phyloP scores from a whole-genome alignment of 2,113 vertebrate genomes.

The Ivindomyrus marchei region DNA sequence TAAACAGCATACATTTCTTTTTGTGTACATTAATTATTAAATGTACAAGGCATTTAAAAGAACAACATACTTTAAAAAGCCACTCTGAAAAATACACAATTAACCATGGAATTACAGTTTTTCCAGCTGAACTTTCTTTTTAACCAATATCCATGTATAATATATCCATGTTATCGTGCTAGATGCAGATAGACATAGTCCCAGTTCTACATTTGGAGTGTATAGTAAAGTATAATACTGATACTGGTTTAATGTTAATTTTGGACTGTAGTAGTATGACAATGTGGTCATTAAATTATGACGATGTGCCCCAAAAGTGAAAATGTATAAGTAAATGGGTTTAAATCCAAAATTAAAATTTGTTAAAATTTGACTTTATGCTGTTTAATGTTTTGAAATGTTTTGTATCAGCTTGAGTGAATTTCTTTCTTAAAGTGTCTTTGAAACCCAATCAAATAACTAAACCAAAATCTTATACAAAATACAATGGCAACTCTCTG shows the following conservation, averaged over 20 bases:
- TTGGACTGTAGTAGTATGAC: background rate
- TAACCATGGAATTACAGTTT: background rate
- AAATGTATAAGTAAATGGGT: background rate
- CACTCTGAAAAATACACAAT: background rate
- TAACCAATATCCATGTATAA: background rate
- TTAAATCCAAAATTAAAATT: background rate
- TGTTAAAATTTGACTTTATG: background rate
- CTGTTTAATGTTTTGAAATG: background rate
- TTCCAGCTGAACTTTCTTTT: background rate
- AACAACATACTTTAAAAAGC: background rate
- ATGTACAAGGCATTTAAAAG: background rate
- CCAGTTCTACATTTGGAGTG: background rate
- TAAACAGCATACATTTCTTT: background rate
- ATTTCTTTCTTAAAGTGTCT: background rate
- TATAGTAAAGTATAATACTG: background rate
- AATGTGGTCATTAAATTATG: background rate
- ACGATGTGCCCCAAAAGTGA: background rate
- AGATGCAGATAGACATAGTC: background rate
- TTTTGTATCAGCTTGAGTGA: background rate
- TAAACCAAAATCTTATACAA: background rate
- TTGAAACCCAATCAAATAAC: background rate
- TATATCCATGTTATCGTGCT: background rate
- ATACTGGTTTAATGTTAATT: background rate
- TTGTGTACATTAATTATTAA: background rate
- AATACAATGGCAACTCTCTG: background rate